Evolutionary conservation across 2,888 invertebrate species (phyloP).

Genomic region (Coelinius sp.): DNA sequence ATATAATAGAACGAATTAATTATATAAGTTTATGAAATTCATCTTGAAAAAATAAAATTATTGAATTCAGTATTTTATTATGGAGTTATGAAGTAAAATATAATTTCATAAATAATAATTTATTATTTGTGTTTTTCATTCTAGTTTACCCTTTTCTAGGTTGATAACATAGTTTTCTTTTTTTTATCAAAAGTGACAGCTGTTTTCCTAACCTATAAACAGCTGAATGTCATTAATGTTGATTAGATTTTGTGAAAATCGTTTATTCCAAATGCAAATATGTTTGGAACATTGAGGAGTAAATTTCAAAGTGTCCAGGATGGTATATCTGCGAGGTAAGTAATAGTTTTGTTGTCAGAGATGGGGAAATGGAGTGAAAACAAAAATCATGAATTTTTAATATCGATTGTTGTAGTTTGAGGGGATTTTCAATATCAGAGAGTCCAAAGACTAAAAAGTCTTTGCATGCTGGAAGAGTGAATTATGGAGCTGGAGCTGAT

Average conservation of each 20-base stretch:
- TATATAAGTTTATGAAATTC: constrained; percentile 31
- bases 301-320: constrained; percentile 69
- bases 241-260: too few relatives aligned
- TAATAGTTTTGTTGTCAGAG: constrained; percentile 5
- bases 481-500: constrained; percentile 78
- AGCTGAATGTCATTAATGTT: background rate
- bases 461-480: constrained; percentile 61
- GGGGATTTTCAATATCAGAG: constrained; percentile 61
- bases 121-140: background rate
- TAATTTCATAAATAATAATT: constrained; percentile 46
- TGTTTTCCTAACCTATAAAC: background rate
- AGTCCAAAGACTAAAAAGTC: constrained; percentile 50
- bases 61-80: constrained; percentile 40
- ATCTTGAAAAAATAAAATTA: constrained; percentile 37
- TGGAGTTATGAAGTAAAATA: constrained; percentile 43
- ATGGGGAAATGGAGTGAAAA: constrained; percentile 1
- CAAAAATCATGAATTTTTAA: background rate
- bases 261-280: constrained; percentile 43
- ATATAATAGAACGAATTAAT: background rate
- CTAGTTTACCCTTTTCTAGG: background rate
- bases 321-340: constrained; percentile 68
- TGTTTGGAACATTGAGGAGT: constrained; percentile 66
- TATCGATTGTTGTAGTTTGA: constrained; percentile 56
- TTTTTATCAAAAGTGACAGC: too few relatives aligned
- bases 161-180: background rate